phyloP scores from a whole-genome alignment of 1,140 invertebrate species.

The Nylanderia fulva region DNA sequence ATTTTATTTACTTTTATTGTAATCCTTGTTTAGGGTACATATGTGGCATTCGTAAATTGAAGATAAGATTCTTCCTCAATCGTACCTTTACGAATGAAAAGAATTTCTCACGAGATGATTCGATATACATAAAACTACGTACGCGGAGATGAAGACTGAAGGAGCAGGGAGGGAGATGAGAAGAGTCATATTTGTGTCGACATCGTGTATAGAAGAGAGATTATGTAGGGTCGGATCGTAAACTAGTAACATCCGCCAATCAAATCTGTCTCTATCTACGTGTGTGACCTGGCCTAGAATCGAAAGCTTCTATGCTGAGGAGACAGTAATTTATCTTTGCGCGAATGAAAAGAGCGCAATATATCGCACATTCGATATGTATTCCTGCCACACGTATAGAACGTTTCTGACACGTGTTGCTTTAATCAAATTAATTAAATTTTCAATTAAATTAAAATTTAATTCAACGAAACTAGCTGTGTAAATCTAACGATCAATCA shows the following conservation, averaged over 20 bases:
- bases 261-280: constrained; percentile 68
- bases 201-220: constrained; percentile 53
- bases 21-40: not conserved
- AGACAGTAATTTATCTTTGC: constrained; percentile 52
- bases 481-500: not conserved
- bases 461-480: not conserved
- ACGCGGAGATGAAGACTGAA: constrained; percentile 39
- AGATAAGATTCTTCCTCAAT: not conserved
- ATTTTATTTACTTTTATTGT: not conserved
- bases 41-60: not conserved
- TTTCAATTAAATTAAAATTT: not conserved
- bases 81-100: not conserved
- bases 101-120: not conserved
- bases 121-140: constrained; percentile 15
- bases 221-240: constrained; percentile 69
- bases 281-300: constrained; percentile 68
- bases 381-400: not conserved
- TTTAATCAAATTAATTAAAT: too few relatives aligned
- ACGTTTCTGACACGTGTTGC: not conserved
- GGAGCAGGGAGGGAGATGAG: not conserved
- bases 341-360: constrained; percentile 37
- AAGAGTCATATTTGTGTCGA: constrained; percentile 50
- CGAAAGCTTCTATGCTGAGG: constrained; percentile 56
- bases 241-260: constrained; percentile 79
- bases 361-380: not conserved